These are phyloP conservation scores for Patella caerulea DNA, from an alignment of 2,888 invertebrate genomes.

Conservation along the genomic window DNA sequence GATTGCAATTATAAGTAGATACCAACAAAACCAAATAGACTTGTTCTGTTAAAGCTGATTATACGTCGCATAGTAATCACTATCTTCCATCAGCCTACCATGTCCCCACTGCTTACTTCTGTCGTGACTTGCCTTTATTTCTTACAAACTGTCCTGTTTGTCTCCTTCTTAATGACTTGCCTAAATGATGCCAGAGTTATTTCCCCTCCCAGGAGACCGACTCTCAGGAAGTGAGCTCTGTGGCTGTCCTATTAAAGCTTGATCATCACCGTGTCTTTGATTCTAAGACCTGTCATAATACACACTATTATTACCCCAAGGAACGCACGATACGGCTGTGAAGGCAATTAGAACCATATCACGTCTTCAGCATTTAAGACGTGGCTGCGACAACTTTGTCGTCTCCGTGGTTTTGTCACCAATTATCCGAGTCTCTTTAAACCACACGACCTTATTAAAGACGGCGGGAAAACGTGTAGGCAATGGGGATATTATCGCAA, in stretches of 20 bases:
- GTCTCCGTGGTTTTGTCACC: constrained; percentile 7
- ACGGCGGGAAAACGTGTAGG: not conserved
- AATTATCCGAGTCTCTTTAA: constrained; percentile 1
- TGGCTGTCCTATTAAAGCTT: constrained; percentile 9
- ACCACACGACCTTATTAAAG: constrained; percentile 11
- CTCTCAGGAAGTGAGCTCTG: constrained; percentile 7
- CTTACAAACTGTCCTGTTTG: not conserved
- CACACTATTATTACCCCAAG: constrained; percentile 1
- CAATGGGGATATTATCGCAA: too few relatives aligned
- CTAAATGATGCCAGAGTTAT: constrained; percentile 4
- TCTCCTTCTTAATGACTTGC: constrained; percentile 7
- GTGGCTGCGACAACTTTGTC: not conserved
- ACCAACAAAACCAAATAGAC: too few relatives aligned
- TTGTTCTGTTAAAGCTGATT: too few relatives aligned
- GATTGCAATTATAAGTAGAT: too few relatives aligned
- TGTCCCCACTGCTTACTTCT: not conserved
- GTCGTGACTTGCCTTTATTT: constrained; percentile 9
- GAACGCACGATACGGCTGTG: not conserved
- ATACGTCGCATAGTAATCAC: too few relatives aligned
- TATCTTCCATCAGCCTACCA: too few relatives aligned
- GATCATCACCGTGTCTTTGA: constrained; percentile 5
- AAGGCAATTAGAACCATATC: constrained; percentile 10
- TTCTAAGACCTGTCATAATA: constrained; percentile 9
- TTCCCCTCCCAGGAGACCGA: constrained; percentile 4
- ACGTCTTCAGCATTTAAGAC: not conserved